Evolutionary conservation across 2,113 vertebrate species (phyloP).

Genomic region (Azemiops feae): DNA sequence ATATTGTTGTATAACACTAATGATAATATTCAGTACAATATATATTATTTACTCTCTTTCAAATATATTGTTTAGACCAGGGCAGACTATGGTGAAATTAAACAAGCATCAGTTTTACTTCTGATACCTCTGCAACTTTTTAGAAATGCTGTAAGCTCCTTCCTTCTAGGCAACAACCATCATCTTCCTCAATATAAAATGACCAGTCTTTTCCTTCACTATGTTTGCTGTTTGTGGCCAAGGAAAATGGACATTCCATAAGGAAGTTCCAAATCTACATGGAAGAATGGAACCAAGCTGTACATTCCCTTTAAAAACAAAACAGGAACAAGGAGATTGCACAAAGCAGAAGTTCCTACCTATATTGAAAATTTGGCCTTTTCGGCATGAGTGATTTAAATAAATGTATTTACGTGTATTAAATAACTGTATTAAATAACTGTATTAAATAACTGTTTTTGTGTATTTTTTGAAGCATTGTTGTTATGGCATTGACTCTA

Average conservation of each 20-base stretch:
- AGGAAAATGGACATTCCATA: background rate
- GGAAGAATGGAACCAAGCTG: background rate
- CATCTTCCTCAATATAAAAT: background rate
- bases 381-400: background rate
- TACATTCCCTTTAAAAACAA: background rate
- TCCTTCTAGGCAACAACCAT: background rate
- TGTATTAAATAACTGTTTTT: background rate
- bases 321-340: background rate
- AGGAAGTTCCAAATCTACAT: background rate
- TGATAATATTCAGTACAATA: background rate
- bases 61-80: background rate
- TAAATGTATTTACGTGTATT: background rate
- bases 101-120: background rate
- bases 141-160: background rate
- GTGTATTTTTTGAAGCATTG: background rate
- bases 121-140: background rate
- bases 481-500: background rate
- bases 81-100: background rate
- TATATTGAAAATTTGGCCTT: background rate
- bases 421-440: background rate
- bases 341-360: background rate
- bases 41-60: background rate
- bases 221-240: background rate
- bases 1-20: background rate
- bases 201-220: background rate